Evolutionary conservation across 1,140 invertebrate species (phyloP), one percentile per base, ranked within the genome.

Genomic region (Bombus balteatus): DNA sequence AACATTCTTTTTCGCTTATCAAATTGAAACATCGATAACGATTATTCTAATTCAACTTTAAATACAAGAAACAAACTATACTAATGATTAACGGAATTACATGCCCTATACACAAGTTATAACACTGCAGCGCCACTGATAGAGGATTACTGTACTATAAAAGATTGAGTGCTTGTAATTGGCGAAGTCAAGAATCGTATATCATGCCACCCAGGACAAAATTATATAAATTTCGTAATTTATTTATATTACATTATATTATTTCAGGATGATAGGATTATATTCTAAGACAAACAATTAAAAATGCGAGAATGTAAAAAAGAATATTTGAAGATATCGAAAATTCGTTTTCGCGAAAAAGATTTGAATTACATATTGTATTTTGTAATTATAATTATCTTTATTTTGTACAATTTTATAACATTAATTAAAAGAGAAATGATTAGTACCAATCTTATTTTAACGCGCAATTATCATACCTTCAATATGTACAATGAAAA

Each of bases 11-110:
- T 12, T 37, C n/a, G 32, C 34, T 68, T 76, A 66, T 83, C 34
- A 57, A 39, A 3, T 22, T 22, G 39, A 32, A 74, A 4, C 47
- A 41, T 22, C 59, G 47, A 57, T 79, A 70, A 71, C 25, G n/a
- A 59, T 83, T 83, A 68, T 43, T 79, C 41, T 72, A 70, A 84
- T 79, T 53, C 8, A 79, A 10, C 66, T 59, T 79, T 76, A 78
- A 77, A 75, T 66, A 47, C 4, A 65, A 43, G 47, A 76, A 76
- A 75, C 59, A 57, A 62, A 73, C 70, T 73, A 41, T 73, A 59
- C 2, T 25, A 28, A 72, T 41, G 25, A 65, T 1, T 41, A 28
- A 72, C 25, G 28, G 22, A 43, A 78, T 13, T 66, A 28, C 80
- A 81, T 18, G 41, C 34, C 53, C n/a, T 81, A 62, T 62, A 71